phyloP scores from a whole-genome alignment of 2,888 invertebrate species.

The Nesidiocoris tenuis region DNA sequence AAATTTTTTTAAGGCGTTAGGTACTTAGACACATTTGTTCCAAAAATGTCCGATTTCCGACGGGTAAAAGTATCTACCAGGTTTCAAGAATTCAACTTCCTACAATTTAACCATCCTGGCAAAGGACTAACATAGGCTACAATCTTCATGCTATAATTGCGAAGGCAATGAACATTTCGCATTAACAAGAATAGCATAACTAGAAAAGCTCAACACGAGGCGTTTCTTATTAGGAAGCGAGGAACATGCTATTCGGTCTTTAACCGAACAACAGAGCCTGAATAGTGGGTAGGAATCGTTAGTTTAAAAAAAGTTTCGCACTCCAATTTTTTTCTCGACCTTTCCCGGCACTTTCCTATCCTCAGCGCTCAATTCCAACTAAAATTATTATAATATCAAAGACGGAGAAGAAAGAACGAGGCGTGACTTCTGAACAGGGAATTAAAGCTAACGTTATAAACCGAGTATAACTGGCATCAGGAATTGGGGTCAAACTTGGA shows the following conservation, averaged over 20 bases:
- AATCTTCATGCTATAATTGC: no score
- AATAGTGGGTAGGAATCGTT: not conserved
- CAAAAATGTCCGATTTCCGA: no score
- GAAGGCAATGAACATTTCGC: no score
- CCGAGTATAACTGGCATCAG: constrained; percentile 25
- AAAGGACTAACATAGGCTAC: no score
- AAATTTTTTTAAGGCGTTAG: no score
- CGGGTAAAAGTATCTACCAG: no score
- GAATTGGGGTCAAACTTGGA: constrained; percentile 35
- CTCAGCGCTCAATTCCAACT: not conserved
- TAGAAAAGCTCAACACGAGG: no score
- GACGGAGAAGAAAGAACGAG: constrained; percentile 13
- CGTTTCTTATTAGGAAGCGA: not conserved
- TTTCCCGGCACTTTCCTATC: not conserved
- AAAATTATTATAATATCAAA: constrained; percentile 32
- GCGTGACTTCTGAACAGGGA: constrained; percentile 34
- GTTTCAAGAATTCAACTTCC: no score
- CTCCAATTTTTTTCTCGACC: not conserved
- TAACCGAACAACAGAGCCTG: not conserved
- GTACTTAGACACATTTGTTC: no score
- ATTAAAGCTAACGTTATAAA: constrained; percentile 24
- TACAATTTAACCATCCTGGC: no score
- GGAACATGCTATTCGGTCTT: not conserved
- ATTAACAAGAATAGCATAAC: no score
- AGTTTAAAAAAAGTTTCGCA: constrained; percentile 8